phyloP scores from a whole-genome alignment of 2,888 invertebrate genomes.

The Pristionchus arcanus region DNA sequence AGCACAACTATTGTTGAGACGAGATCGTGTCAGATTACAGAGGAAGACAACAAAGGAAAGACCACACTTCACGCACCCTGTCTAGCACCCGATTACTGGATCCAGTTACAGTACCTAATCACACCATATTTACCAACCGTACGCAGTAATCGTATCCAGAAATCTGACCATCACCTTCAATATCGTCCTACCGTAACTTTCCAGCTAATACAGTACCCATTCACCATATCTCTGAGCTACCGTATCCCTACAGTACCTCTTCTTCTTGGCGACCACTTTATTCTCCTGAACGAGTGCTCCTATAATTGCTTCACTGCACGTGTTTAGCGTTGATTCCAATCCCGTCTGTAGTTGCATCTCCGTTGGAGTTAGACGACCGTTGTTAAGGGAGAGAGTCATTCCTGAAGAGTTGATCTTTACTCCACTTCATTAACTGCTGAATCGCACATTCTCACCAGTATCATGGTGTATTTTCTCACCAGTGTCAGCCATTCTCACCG shows the following conservation, averaged over 20 bases:
- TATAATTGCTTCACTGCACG: constrained; percentile 49
- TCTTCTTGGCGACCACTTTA: constrained; percentile 23
- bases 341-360: constrained; percentile 50
- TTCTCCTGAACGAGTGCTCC: constrained; percentile 52
- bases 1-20: not conserved
- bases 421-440: not conserved
- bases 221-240: not conserved
- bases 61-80: not conserved
- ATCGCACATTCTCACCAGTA: not conserved
- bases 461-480: not conserved
- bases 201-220: not conserved
- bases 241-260: not conserved
- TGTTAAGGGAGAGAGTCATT: constrained; percentile 20
- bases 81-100: not conserved
- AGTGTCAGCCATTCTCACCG: too few relatives aligned
- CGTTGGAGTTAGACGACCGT: constrained; percentile 49
- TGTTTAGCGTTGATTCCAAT: constrained; percentile 44
- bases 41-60: not conserved
- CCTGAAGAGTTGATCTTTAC: not conserved
- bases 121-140: not conserved
- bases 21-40: not conserved
- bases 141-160: not conserved
- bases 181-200: not conserved
- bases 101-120: not conserved
- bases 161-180: too few relatives aligned